Evolutionary conservation across 92 coral and sea anemone genomes (phyloP).

Genomic region (Phenganax subtilis): DNA sequence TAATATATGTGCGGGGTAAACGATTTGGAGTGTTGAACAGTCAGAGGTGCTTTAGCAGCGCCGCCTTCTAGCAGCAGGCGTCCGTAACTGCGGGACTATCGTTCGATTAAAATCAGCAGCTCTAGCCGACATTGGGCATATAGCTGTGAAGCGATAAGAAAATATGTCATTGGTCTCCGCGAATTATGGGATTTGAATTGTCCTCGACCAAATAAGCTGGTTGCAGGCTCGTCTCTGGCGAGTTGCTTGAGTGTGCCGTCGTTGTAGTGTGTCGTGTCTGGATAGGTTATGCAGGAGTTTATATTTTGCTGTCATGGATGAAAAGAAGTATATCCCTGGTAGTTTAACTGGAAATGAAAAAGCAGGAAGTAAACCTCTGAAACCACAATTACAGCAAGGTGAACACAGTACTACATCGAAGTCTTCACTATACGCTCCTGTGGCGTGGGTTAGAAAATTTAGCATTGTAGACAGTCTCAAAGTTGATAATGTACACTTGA

Average conservation of each 20-base stretch:
- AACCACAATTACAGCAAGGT: slow-evolving; percentile 31
- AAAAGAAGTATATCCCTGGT: slow-evolving; percentile 16
- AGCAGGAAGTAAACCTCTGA: not conserved
- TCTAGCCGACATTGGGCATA: slow-evolving; percentile 19
- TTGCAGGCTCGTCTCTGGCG: slow-evolving; percentile 4
- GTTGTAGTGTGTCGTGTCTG: not conserved
- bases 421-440: slow-evolving; percentile 14
- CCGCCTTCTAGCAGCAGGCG: slow-evolving; percentile 15
- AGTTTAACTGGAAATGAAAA: not conserved
- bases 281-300: not conserved
- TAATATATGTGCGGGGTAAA: not conserved
- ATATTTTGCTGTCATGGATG: not conserved
- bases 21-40: slow-evolving; percentile 17
- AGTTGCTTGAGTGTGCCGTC: not conserved
- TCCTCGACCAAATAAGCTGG: not conserved
- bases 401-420: slow-evolving; percentile 5
- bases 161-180: slow-evolving; percentile 7
- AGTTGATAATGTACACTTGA: slow-evolving; percentile 32
- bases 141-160: slow-evolving; percentile 22
- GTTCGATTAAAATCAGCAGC: slow-evolving; percentile 14
- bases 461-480: slow-evolving; percentile 32
- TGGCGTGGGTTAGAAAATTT: slow-evolving; percentile 39
- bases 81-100: slow-evolving; percentile 18
- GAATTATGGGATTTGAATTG: slow-evolving; percentile 10
- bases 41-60: not conserved